Base-by-base conservation (phyloP, 2,797 vertebrate species). In the Setipinna tenuifilis region DNA sequence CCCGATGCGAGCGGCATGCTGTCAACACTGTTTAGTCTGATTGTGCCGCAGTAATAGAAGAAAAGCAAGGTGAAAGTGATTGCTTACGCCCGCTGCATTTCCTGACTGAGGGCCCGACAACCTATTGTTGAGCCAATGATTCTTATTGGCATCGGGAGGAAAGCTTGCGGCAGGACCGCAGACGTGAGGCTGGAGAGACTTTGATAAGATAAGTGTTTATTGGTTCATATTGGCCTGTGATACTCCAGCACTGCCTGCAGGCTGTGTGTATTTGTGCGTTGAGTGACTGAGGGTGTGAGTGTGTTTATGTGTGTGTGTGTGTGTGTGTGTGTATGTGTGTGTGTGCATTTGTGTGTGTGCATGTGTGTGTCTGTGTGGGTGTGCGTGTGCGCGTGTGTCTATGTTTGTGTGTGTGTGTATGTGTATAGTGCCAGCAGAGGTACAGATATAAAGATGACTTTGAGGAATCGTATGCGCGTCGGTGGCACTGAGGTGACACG, bases 1-100 rank as follows among this genome's bases (percentile, higher is more conserved):
- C 50, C 28, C 57, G 50, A 21, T 84, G 84, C 84, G 59, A 82
- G 59, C 62, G 59, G 81, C 87, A 14, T 80, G 83, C 85, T 85
- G 89, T 89, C 89, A 90, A 86, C 85, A 87, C 87, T 86, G 88
- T 84, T 89, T 90, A 89, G 87, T 68, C 86, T 89, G 88, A 83
- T 81, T 81, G 50, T 85, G 35, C 84, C 19, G 28, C 62, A 54
- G 59, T n/a, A 78, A 82, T 84, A 88, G 57, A 84, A 88, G 87
- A 86, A 84, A 87, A 83, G 80, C 85, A 86, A 88, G 87, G 87
- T 83, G 85, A 84, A 78, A 78, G 71, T 41, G 71, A 86, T 85
- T 84, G 83, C 86, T 87, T 88, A 86, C 84, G 82, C 68, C 86
- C 57, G 86, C 84, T 48, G 75, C 84, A 87, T 84, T 89, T 87